Percentiles rank a stretch among this genome's conserved stretches.
These are phyloP conservation scores for Gymnoscopelus braueri DNA, from an alignment of 2,797 vertebrate species.

Conservation along the genomic window DNA sequence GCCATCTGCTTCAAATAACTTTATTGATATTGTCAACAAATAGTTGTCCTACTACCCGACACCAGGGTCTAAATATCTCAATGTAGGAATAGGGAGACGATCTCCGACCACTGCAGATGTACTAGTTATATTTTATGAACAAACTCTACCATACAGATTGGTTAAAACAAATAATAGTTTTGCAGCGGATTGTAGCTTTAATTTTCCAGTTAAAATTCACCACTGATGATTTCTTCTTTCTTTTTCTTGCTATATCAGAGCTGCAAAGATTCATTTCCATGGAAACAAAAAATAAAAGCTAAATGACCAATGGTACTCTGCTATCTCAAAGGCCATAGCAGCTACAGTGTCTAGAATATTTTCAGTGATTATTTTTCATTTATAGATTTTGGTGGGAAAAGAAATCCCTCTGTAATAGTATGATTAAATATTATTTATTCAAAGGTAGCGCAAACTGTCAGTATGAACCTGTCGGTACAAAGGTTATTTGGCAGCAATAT, in stretches of 20 bases:
- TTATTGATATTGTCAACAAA: too few species aligned
- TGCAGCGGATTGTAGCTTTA: too few species aligned
- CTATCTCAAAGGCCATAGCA: slow-evolving; percentile 33
- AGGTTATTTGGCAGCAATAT: slow-evolving; percentile 54
- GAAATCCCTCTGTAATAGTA: slow-evolving; percentile 31
- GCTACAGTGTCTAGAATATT: neutral
- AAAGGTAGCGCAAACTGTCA: slow-evolving; percentile 31
- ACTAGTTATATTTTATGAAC: too few species aligned
- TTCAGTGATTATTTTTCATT: neutral
- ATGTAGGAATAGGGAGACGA: too few species aligned
- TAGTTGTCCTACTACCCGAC: neutral
- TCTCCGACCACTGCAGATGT: too few species aligned
- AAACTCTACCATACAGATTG: too few species aligned
- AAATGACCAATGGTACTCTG: slow-evolving; percentile 13
- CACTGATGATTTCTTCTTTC: slow-evolving; percentile 35
- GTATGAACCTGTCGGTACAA: slow-evolving; percentile 58
- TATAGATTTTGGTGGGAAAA: neutral
- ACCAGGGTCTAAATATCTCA: too few species aligned
- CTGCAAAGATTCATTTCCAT: slow-evolving; percentile 50
- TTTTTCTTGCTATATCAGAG: slow-evolving; percentile 37
- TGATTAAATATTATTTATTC: slow-evolving; percentile 52
- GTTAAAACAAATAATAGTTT: too few species aligned
- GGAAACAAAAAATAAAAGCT: slow-evolving; percentile 35
- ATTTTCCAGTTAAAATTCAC: slow-evolving; percentile 14
- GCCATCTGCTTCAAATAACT: too few species aligned